Base-by-base conservation (phyloP, 2,888 invertebrate genomes). In the Myathropa florea region DNA sequence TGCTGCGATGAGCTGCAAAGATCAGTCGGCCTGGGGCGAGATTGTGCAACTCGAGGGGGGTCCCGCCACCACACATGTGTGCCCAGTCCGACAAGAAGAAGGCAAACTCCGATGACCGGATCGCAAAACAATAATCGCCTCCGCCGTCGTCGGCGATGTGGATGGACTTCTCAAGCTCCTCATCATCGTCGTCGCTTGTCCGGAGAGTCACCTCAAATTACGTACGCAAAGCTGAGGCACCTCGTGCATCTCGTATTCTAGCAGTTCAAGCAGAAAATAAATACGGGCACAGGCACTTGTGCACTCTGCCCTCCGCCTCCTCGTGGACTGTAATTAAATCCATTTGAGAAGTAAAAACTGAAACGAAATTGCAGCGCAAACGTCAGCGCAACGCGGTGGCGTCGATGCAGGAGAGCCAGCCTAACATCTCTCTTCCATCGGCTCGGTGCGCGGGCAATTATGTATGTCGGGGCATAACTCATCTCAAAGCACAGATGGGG, bases 281-380 rank as follows among this genome's bases (percentile, higher is more conserved):
- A 84, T 23, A 61, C 21, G 46, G 46, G 26, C 36, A 28, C 18
- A n/a, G 18, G 39, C 59, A 14, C 59, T 21, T n/a, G 39, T 12
- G 46, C 46, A 53, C 55, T 82, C 12, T 12, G 33, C 33, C 10
- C 33, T 33, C 33, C 33, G 10, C 33, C 33, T 33, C 46, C 46
- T 18, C 18, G 18, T 18, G 46, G 46, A 18, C 46, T 73, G 85
- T 83, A 86, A 86, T 83, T 86, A 75, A 86, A 86, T 83, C 83
- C 68, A 70, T 64, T 86, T 73, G 65, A 76, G 73, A 75, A 46
- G 46, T 46, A 60, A 61, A 71, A 81, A 33, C 23, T 67, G 28
- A 65, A 81, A 68, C 10, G 9, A 57, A 75, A 85, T 73, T 71
- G 53, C 73, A 67, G 53, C 21, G 36, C 70, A 61, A 71, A 65